phyloP scores from a whole-genome alignment of 2,888 invertebrate species.

The Sinopyrophorus schimmeli region DNA sequence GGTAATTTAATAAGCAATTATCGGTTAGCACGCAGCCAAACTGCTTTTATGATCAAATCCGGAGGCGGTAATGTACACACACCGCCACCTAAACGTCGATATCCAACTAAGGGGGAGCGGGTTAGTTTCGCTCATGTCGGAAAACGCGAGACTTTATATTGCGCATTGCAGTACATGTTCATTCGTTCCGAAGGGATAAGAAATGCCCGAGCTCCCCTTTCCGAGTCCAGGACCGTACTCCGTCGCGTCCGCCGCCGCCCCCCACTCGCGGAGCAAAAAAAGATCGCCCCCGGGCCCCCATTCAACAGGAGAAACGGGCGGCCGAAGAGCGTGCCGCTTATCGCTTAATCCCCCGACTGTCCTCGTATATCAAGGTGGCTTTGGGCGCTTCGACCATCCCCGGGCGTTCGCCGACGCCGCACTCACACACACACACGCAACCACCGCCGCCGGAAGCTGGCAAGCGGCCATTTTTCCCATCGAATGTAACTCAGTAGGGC shows the following conservation, averaged over 20 bases:
- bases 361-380: constrained; percentile 45
- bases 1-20: constrained; percentile 45
- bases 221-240: too few relatives aligned
- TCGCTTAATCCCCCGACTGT: constrained; percentile 49
- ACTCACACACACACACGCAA: too few relatives aligned
- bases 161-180: constrained; percentile 36
- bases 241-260: too few relatives aligned
- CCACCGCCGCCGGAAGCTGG: constrained; percentile 40
- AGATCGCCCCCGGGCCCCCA: too few relatives aligned
- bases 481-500: too few relatives aligned
- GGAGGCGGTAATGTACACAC: constrained; percentile 29
- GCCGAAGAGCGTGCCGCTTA: constrained; percentile 48
- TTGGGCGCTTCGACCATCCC: constrained; percentile 24
- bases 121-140: too few relatives aligned
- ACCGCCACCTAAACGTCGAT: constrained; percentile 29
- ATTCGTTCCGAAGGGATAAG: constrained; percentile 31
- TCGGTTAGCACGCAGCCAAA: constrained; percentile 42
- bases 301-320: constrained; percentile 47
- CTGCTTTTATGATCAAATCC: constrained; percentile 42
- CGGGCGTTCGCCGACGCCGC: constrained; percentile 16
- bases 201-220: constrained; percentile 31
- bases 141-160: constrained; percentile 19
- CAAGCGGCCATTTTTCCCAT: constrained; percentile 44
- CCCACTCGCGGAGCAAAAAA: too few relatives aligned
- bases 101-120: constrained; percentile 13